Percentiles rank a stretch among this genome's conserved stretches.
These are phyloP conservation scores for Antechinus stuartii DNA, from an alignment of 2,113 vertebrate species.

Conservation along the genomic window DNA sequence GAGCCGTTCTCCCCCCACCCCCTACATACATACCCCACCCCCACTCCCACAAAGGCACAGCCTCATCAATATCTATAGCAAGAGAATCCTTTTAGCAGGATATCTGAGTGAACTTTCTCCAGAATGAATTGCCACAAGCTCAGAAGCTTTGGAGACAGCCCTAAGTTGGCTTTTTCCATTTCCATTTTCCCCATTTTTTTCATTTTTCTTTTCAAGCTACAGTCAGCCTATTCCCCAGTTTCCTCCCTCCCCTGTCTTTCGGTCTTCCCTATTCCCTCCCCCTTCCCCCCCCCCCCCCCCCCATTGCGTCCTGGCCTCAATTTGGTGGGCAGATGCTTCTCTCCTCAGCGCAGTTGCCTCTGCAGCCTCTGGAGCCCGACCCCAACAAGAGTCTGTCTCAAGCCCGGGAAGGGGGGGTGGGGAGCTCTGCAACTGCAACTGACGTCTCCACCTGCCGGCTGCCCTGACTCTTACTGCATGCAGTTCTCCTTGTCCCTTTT, in stretches of 20 bases:
- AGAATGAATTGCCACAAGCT: not conserved
- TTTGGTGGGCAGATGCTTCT: not conserved
- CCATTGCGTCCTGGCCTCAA: not conserved
- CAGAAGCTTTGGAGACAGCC: not conserved
- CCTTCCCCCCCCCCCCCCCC: not conserved
- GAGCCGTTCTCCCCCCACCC: not conserved
- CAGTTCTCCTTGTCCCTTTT: conserved; percentile 34
- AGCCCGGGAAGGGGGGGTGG: not conserved
- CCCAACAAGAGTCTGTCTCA: not conserved
- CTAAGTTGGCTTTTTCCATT: not conserved
- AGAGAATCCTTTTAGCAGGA: not conserved
- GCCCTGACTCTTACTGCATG: conserved; percentile 60
- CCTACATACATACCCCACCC: not conserved
- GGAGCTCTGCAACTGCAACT: conserved; percentile 35
- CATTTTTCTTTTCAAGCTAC: not conserved
- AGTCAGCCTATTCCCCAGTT: conserved; percentile 10
- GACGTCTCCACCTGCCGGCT: conserved; percentile 75
- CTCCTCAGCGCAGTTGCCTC: not conserved
- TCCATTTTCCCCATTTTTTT: not conserved
- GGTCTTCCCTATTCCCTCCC: not conserved
- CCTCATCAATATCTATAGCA: conserved; percentile 25
- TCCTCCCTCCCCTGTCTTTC: not conserved
- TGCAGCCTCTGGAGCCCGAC: not conserved
- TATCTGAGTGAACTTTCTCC: not conserved
- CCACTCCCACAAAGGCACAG: not conserved